Conservation (phyloP, 1,140 invertebrate genomes). For the Callitettix versicolor region DNA sequence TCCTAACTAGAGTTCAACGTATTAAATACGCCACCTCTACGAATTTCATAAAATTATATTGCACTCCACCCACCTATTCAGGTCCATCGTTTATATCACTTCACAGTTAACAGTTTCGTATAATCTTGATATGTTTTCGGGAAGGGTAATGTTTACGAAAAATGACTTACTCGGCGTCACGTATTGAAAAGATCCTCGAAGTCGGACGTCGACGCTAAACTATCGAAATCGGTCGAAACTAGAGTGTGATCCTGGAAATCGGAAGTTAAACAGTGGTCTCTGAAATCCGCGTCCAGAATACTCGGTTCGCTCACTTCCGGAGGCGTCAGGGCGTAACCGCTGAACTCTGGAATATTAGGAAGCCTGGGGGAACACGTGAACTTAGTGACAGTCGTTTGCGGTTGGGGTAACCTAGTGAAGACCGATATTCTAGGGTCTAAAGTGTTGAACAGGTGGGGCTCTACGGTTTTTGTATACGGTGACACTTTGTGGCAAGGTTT, state of each 20-base stretch:
- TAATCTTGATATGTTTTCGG: too few species aligned
- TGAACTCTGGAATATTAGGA: background rate
- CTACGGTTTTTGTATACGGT: background rate
- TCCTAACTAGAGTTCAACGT: too few species aligned
- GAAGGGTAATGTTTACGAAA: too few species aligned
- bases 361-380: background rate
- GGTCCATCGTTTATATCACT: too few species aligned
- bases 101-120: too few species aligned
- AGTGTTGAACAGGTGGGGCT: background rate
- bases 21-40: too few species aligned
- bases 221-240: constrained; percentile 2
- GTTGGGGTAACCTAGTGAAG: background rate
- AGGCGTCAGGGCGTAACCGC: background rate
- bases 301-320: background rate
- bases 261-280: background rate
- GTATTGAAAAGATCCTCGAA: constrained; percentile 6
- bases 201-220: background rate
- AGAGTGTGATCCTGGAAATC: background rate
- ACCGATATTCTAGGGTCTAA: background rate
- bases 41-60: too few species aligned
- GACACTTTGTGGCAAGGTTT: background rate
- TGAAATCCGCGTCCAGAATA: background rate
- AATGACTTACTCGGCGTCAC: background rate
- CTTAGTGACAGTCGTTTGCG: background rate
- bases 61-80: too few species aligned